Percentiles rank a stretch among this genome's conserved stretches.
Conservation (phyloP, 2,888 invertebrate species). For the Drosophila phalerata region DNA sequence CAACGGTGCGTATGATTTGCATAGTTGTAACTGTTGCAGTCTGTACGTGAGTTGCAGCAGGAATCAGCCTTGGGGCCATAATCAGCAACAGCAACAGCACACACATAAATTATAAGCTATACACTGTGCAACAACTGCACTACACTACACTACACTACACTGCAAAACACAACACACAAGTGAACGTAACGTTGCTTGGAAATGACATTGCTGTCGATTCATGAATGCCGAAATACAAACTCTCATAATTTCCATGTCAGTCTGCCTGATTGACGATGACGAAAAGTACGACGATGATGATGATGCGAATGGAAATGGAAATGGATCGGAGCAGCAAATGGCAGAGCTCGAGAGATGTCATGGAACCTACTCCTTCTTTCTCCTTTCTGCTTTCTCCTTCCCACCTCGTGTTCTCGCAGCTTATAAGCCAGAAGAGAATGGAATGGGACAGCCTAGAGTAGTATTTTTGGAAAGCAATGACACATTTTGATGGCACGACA, state of each 20-base stretch:
- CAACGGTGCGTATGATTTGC: slow-evolving; percentile 58
- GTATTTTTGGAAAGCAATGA: slow-evolving; percentile 53
- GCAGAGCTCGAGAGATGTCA: slow-evolving; percentile 18
- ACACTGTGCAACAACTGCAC: slow-evolving; percentile 32
- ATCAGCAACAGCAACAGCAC: slow-evolving; percentile 53
- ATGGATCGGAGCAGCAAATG: slow-evolving; percentile 40
- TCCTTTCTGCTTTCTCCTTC: neutral
- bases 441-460: slow-evolving; percentile 7
- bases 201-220: slow-evolving; percentile 51
- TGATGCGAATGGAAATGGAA: slow-evolving; percentile 39
- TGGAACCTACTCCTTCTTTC: neutral
- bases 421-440: neutral
- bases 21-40: slow-evolving; percentile 28
- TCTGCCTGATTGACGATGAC: slow-evolving; percentile 67
- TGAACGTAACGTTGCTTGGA: slow-evolving; percentile 25
- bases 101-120: slow-evolving; percentile 58
- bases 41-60: slow-evolving; percentile 55
- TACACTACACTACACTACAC: slow-evolving; percentile 9
- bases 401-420: neutral
- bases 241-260: slow-evolving; percentile 70
- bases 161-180: slow-evolving; percentile 8
- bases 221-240: slow-evolving; percentile 67
- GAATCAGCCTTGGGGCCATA: slow-evolving; percentile 60
- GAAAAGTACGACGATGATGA: slow-evolving; percentile 32
- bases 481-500: slow-evolving; percentile 65